Evolutionary conservation across 2,797 vertebrate genomes (phyloP).

Genomic region (Arctocebus calabarensis): DNA sequence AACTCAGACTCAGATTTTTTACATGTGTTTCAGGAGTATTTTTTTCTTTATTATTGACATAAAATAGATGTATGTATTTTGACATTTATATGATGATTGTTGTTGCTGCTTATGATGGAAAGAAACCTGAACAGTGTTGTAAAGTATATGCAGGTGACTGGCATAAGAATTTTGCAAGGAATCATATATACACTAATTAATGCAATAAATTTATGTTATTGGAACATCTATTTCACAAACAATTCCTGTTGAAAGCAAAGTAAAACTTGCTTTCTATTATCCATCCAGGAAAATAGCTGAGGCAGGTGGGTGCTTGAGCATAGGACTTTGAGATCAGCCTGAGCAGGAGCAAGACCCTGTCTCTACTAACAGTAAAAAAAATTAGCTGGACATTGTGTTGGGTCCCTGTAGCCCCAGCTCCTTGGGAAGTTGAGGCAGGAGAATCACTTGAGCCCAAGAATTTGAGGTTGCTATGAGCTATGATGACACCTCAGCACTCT

Average conservation of each 20-base stretch:
- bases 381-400: no score
- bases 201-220: neutral
- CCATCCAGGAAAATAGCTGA: neutral
- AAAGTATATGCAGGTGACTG: neutral
- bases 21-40: neutral
- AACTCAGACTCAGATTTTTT: neutral
- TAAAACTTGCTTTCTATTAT: neutral
- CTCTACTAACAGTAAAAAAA: no score
- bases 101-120: neutral
- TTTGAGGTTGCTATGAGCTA: no score
- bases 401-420: no score
- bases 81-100: neutral
- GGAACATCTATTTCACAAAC: neutral
- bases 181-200: neutral
- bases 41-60: neutral
- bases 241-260: neutral
- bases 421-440: no score
- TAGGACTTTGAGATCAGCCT: no score
- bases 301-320: no score
- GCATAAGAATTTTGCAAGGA: neutral
- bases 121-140: neutral
- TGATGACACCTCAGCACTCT: no score
- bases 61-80: no score
- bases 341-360: no score
- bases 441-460: no score